Percentiles rank a stretch among this genome's conserved stretches.
These are phyloP conservation scores for Elaphurus davidianus DNA, from an alignment of 2,113 vertebrate genomes.

Conservation along the genomic window DNA sequence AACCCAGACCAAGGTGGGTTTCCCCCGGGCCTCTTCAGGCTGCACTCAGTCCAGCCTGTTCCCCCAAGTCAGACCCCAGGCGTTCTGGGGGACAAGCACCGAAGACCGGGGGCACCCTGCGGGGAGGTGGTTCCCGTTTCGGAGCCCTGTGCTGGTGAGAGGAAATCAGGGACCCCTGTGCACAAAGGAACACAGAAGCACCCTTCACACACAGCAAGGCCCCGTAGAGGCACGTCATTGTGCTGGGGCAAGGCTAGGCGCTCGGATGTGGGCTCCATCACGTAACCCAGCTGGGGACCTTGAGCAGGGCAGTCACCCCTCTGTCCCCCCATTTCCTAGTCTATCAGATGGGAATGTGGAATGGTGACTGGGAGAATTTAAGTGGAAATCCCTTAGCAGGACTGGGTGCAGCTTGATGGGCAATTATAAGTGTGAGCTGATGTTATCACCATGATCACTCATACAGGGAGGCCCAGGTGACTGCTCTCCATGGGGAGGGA, in stretches of 20 bases:
- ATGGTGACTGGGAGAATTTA: not conserved
- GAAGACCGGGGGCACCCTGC: rapidly evolving
- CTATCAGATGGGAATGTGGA: not conserved
- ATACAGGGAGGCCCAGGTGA: not conserved
- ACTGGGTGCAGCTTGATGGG: not conserved
- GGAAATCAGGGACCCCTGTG: not conserved
- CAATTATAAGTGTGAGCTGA: not conserved
- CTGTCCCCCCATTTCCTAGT: not conserved
- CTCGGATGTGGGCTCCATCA: rapidly evolving
- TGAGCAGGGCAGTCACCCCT: not conserved
- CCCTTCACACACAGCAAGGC: not conserved
- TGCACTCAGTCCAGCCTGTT: rapidly evolving
- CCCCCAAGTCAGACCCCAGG: not conserved
- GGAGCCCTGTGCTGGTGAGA: rapidly evolving
- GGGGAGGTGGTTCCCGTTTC: not conserved
- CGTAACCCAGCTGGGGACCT: not conserved
- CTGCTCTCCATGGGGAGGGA: not conserved
- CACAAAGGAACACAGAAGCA: not conserved
- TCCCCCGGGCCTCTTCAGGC: not conserved
- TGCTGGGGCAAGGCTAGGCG: not conserved
- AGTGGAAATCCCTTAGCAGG: not conserved
- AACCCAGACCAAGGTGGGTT: constrained; percentile 90
- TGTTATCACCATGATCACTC: not conserved
- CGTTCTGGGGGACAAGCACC: not conserved
- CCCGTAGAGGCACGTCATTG: rapidly evolving